A percentile compares a stretch with the other conserved stretches of the same genome.
Evolutionary conservation across 2,113 vertebrate genomes (phyloP).

Genomic region (Phainopepla nitens): DNA sequence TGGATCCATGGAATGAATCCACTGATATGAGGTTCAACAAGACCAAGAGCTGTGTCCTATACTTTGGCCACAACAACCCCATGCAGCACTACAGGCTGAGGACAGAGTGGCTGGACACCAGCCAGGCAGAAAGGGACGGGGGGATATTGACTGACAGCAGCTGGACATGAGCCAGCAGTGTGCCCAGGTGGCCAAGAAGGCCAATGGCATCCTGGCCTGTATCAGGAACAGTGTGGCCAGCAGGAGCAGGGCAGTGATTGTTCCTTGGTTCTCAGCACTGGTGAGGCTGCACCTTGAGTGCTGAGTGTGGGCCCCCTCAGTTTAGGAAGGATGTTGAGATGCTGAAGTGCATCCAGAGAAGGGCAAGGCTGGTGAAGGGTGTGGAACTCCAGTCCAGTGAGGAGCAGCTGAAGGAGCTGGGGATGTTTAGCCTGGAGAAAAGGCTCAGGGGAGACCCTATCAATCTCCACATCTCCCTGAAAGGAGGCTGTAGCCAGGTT

Average conservation of each 20-base stretch:
- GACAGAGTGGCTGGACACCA: no score
- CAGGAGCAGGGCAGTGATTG: not conserved
- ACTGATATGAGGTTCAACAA: rapidly evolving
- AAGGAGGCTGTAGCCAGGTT: not conserved
- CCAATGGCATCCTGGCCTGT: not conserved
- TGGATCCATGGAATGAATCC: not conserved
- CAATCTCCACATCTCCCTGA: not conserved
- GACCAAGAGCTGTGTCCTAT: not conserved
- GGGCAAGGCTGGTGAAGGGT: not conserved
- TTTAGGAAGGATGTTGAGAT: not conserved
- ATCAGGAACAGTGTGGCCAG: not conserved
- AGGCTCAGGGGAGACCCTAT: not conserved
- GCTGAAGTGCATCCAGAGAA: not conserved
- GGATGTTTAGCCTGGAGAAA: not conserved
- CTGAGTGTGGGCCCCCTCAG: not conserved
- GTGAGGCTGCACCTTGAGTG: not conserved
- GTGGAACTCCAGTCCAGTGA: not conserved
- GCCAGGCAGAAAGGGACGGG: not conserved
- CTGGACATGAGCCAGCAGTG: not conserved
- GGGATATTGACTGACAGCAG: not conserved
- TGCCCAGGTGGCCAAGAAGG: not conserved
- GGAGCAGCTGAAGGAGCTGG: not conserved
- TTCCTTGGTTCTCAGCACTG: not conserved
- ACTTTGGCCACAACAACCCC: not conserved
- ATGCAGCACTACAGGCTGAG: not conserved